A percentile compares a stretch with the other conserved stretches of the same genome.
Conservation (phyloP, 2,888 invertebrate genomes). For the Microctonus hyperodae region DNA sequence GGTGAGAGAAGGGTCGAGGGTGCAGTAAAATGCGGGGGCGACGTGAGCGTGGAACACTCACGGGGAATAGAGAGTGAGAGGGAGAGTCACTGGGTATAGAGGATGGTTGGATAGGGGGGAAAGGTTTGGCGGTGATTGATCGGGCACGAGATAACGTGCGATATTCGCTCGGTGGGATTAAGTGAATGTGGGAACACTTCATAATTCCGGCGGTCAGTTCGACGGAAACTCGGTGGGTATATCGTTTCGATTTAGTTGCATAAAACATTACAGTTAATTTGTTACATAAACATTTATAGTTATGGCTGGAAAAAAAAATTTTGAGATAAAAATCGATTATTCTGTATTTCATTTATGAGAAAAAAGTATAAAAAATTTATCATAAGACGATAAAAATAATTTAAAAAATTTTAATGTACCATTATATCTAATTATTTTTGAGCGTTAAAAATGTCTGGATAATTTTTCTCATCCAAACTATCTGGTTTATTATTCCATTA, state of each 20-base stretch:
- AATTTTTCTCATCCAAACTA: conserved; percentile 43
- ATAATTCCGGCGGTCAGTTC: conserved; percentile 41
- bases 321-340: background rate
- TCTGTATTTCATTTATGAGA: background rate
- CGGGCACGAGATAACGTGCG: conserved; percentile 59
- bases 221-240: conserved; percentile 31
- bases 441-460: conserved; percentile 44
- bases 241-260: conserved; percentile 22
- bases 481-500: conserved; percentile 35
- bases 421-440: conserved; percentile 44
- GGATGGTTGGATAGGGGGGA: conserved; percentile 30
- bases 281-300: background rate
- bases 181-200: conserved; percentile 58
- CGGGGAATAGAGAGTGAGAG: conserved; percentile 34
- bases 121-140: conserved; percentile 57
- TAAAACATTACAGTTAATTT: background rate
- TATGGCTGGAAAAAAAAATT: too few relatives aligned
- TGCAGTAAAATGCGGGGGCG: conserved; percentile 26
- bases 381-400: background rate
- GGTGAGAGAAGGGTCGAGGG: conserved; percentile 8
- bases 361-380: background rate
- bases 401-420: conserved; percentile 47
- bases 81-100: conserved; percentile 28
- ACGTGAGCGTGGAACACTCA: conserved; percentile 24
- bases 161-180: conserved; percentile 61